Evolutionary conservation across 2,113 vertebrate species (phyloP).

Genomic region (Rhea americana): DNA sequence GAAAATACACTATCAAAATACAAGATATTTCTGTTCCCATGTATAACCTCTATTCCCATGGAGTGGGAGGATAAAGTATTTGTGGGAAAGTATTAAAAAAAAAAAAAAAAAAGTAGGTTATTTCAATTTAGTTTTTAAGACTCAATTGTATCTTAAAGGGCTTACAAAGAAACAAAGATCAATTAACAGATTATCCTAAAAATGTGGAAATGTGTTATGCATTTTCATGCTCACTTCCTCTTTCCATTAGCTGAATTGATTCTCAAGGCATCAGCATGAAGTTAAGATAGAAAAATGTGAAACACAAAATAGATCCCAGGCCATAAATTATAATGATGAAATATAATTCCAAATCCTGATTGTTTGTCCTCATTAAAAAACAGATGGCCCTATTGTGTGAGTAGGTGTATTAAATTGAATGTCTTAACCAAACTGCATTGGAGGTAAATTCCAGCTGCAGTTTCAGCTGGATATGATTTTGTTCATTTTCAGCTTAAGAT

Average conservation of each 20-base stretch:
- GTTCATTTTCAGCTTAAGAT: background rate
- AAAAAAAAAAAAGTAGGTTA: background rate
- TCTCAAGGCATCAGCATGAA: background rate
- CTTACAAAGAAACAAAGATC: background rate
- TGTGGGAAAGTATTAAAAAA: background rate
- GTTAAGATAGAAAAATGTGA: background rate
- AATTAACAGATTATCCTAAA: background rate
- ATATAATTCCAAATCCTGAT: background rate
- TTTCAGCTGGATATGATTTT: background rate
- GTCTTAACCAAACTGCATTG: background rate
- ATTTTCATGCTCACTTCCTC: background rate
- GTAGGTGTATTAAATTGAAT: background rate
- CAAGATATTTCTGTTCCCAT: background rate
- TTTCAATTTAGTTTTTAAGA: background rate
- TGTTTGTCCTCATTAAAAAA: background rate
- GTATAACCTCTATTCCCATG: background rate
- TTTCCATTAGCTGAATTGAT: background rate
- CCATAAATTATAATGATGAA: background rate
- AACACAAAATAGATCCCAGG: background rate
- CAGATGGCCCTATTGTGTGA: background rate
- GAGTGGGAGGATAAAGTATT: background rate
- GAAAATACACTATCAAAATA: background rate
- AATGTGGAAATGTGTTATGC: background rate
- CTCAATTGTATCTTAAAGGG: background rate
- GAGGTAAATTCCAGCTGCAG: background rate